phyloP scores from a whole-genome alignment of 2,113 vertebrate species.

The Platycercus adscitus region DNA sequence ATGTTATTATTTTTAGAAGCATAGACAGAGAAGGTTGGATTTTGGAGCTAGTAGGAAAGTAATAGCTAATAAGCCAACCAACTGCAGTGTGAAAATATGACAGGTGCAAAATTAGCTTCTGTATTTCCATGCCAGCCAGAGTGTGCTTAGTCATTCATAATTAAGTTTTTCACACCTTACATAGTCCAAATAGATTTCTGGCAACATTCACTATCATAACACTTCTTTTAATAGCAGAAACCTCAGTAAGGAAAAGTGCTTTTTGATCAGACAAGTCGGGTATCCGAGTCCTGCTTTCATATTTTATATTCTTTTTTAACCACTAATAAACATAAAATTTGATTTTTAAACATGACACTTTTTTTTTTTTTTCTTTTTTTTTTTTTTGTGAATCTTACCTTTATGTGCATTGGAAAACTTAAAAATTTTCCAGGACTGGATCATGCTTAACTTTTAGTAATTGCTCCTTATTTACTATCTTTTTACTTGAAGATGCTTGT shows the following conservation, averaged over 20 bases:
- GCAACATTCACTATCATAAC: not conserved
- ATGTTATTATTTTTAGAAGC: not conserved
- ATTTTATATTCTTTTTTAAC: not conserved
- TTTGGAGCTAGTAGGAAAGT: not conserved
- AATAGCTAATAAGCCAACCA: constrained; percentile 41
- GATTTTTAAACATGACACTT: not conserved
- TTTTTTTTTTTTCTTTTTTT: too few species aligned
- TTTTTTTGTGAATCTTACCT: not conserved
- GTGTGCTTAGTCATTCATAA: constrained; percentile 27
- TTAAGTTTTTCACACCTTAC: constrained; percentile 40
- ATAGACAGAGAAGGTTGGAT: not conserved
- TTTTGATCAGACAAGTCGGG: not conserved
- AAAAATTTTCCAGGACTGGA: not conserved
- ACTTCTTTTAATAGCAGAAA: not conserved
- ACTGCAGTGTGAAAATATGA: constrained; percentile 27
- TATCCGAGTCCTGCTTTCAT: not conserved
- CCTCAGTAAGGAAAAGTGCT: not conserved
- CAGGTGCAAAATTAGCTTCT: constrained; percentile 42
- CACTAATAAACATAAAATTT: not conserved
- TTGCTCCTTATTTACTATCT: not conserved
- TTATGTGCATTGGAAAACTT: not conserved
- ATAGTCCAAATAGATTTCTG: not conserved
- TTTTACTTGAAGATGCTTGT: not conserved
- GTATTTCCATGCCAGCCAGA: constrained; percentile 1
- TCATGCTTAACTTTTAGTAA: not conserved